These are phyloP conservation scores for Vanessa cardui DNA, from an alignment of 2,888 invertebrate genomes.

Conservation along the genomic window DNA sequence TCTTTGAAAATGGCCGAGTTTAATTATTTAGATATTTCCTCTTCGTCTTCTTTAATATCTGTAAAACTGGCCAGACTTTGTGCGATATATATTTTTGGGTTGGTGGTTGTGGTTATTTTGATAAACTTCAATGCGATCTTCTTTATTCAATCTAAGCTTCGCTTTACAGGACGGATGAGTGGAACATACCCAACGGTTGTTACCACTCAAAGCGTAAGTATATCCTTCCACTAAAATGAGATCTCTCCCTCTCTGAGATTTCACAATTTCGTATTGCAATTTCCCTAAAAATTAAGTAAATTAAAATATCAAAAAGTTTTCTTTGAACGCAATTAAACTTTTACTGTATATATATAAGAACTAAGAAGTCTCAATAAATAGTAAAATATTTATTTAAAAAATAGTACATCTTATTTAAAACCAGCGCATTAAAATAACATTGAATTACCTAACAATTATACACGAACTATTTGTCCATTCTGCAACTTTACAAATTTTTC, in stretches of 20 bases:
- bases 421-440: no score
- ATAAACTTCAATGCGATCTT: constrained; percentile 42
- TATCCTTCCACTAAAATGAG: constrained; percentile 47
- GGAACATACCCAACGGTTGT: constrained; percentile 54
- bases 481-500: constrained; percentile 30
- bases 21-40: not conserved
- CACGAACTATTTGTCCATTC: constrained; percentile 24
- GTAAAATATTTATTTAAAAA: no score
- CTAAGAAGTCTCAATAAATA: no score
- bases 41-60: constrained; percentile 14
- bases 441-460: constrained; percentile 1
- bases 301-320: not conserved
- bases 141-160: constrained; percentile 45
- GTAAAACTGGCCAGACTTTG: constrained; percentile 28
- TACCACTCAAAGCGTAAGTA: constrained; percentile 45
- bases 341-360: no score
- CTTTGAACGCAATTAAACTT: not conserved
- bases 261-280: constrained; percentile 44
- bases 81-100: constrained; percentile 43
- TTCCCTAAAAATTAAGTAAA: constrained; percentile 20
- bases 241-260: constrained; percentile 49
- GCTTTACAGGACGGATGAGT: constrained; percentile 48
- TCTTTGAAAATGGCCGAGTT: no score
- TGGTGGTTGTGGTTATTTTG: constrained; percentile 48
- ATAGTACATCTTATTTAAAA: no score